Evolutionary conservation across 2,797 vertebrate species (phyloP), one percentile per base, ranked within the genome.

Genomic region (Choloepus didactylus): DNA sequence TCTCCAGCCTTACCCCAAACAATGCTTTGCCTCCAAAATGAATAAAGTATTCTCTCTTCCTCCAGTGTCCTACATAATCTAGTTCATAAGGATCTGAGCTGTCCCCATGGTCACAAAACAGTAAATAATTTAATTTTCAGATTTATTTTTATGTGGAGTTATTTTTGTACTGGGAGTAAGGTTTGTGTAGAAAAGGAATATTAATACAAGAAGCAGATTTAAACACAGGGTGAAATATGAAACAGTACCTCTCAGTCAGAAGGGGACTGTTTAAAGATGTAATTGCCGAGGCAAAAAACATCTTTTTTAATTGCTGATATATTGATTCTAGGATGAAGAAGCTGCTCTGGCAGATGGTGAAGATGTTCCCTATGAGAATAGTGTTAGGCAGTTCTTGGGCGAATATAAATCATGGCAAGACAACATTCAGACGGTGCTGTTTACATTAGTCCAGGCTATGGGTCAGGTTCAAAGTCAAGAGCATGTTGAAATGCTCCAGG

Each of bases 391-490:
- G 97, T 99, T 99, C 98, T 98, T 99, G 98, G 98, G 99, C 0
- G 99, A 99, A 98, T 99, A 99, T 98, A 99, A 99, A 97, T 99
- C 99, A 0, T 99, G 99, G 99, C 99, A 99, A 97, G 99, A 99
- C 98, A 99, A 99, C 98, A 99, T 99, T 98, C 99, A 99, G 98
- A 99, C 99, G 9, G 99, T 99, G 95, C 97, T 99, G 86, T 99
- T 99, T 98, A 99, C 99, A 0, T 98, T 99, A 97, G 99, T 99
- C 90, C 99, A 99, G 98, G 99, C 99, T 96, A 99, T 99, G 72
- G 99, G 99, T 87, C 99, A 99, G 98, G 98, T 99, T 3, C 99
- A 99, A 96, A 99, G 98, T 98, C 99, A 99, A 92, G 99, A 99
- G 97, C 99, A 99, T 54, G 98, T 98, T 44, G 99, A 99, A 95